These are phyloP conservation scores for Eilema depressum DNA, from an alignment of 2,888 invertebrate genomes.

Conservation along the genomic window DNA sequence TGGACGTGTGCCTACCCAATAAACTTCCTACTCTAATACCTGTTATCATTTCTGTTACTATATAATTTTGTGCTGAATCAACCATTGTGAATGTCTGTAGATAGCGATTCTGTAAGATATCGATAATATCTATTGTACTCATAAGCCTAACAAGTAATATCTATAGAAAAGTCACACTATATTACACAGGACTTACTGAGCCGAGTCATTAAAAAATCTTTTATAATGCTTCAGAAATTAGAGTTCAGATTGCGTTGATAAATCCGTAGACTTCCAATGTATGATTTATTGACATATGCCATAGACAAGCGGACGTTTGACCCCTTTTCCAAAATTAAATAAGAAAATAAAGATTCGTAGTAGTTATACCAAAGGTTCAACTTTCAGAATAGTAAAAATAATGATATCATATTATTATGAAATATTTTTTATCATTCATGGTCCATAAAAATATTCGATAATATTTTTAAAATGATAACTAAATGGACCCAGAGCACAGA, in stretches of 20 bases:
- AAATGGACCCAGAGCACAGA: background rate
- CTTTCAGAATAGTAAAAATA: background rate
- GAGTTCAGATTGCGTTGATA: background rate
- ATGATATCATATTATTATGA: too few relatives aligned
- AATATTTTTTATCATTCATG: too few relatives aligned
- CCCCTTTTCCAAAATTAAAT: background rate
- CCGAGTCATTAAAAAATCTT: background rate
- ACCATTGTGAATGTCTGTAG: background rate
- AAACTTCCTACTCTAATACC: background rate
- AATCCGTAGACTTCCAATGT: background rate
- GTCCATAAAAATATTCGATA: background rate
- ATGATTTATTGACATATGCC: background rate
- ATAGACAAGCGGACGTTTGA: background rate
- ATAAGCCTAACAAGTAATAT: background rate
- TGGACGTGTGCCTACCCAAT: slow-evolving; percentile 17
- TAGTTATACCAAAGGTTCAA: background rate
- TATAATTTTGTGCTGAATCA: background rate
- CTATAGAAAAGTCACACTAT: background rate
- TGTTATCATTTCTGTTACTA: background rate
- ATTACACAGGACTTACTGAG: background rate
- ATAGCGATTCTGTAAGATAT: background rate
- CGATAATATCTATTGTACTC: background rate
- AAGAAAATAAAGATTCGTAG: background rate
- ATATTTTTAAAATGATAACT: background rate
- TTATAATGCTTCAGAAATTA: too few relatives aligned